Evolutionary conservation across 2,888 invertebrate species (phyloP), one percentile per base, ranked within the genome.

Genomic region (Scaptodrosophila latifasciaeformis): DNA sequence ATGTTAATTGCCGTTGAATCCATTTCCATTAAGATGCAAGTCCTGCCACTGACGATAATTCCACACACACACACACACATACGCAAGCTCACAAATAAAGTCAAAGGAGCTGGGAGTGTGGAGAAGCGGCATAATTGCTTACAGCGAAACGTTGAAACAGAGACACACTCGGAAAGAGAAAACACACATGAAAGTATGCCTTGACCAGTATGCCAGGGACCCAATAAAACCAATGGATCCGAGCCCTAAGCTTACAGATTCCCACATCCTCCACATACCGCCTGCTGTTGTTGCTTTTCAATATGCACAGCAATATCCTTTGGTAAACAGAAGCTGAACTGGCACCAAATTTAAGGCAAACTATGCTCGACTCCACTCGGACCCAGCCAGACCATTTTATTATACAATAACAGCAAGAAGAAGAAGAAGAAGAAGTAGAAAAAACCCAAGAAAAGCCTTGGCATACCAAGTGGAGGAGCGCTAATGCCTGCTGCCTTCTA

Each of bases 1-100:
- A 83, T 82, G 83, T 84, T 82, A 84, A 84, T 84, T 83, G 83
- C 84, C 81, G 78, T 82, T 82, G 84, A 82, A 81, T 82, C 74
- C 79, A 82, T 75, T 71, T 81, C 74, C 79, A 83, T 84, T 84
- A 83, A 82, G 82, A 81, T 82, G 79, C 79, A 81, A 80, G 77
- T 69, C 70, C 66, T 72, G 65, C 69, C 65, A 62, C 76, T 71
- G 65, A 71, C 75, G 72, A 72, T 82, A 78, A 80, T 83, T 60
- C 78, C 82, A 62, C 67, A 70, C 66, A 58, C 60, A 77, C 58
- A 46, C 44, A 49, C 54, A 52, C 45, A 49, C 59, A 51, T 55
- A 48, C 62, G 52, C 43, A 52, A 47, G 30, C 37, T 52, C 18
- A 55, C 7, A 35, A 24, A 46, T 19, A 42, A 44, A 40, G n/a